These are phyloP conservation scores for Hirtodrosophila duncani DNA, from an alignment of 2,888 invertebrate genomes.

Conservation along the genomic window DNA sequence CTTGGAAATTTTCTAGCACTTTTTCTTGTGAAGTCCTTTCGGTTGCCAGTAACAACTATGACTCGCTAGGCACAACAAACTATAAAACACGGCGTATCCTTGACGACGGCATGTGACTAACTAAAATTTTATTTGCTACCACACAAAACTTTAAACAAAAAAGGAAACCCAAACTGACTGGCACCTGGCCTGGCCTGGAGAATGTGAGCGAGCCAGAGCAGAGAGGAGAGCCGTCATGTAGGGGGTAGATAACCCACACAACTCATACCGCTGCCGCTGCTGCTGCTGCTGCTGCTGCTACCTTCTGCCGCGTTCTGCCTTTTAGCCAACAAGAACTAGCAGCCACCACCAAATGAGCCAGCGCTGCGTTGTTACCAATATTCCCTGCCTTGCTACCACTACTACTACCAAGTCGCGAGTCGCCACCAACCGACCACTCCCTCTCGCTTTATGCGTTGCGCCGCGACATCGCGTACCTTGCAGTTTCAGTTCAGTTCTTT, in stretches of 20 bases:
- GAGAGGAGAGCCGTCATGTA: slow-evolving; percentile 42
- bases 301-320: slow-evolving; percentile 34
- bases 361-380: slow-evolving; percentile 46
- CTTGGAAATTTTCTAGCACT: slow-evolving; percentile 34
- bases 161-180: slow-evolving; percentile 10
- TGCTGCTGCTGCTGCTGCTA: slow-evolving; percentile 13
- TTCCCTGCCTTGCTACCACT: too few relatives aligned
- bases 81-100: slow-evolving; percentile 75
- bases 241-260: too few relatives aligned
- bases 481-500: slow-evolving; percentile 22
- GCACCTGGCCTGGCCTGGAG: slow-evolving; percentile 2
- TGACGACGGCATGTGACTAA: slow-evolving; percentile 78
- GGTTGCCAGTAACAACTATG: slow-evolving; percentile 53
- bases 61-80: slow-evolving; percentile 55
- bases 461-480: slow-evolving; percentile 43
- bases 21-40: slow-evolving; percentile 22
- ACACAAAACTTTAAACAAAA: slow-evolving; percentile 73
- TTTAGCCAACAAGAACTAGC: slow-evolving; percentile 66
- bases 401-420: slow-evolving; percentile 36
- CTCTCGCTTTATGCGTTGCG: too few relatives aligned
- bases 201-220: slow-evolving; percentile 5
- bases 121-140: slow-evolving; percentile 78
- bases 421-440: slow-evolving; percentile 58
- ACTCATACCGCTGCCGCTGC: slow-evolving; percentile 13
- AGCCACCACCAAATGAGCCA: slow-evolving; percentile 53